Conservation (phyloP, 2,888 invertebrate species). For the Pristionchus japonicus region DNA sequence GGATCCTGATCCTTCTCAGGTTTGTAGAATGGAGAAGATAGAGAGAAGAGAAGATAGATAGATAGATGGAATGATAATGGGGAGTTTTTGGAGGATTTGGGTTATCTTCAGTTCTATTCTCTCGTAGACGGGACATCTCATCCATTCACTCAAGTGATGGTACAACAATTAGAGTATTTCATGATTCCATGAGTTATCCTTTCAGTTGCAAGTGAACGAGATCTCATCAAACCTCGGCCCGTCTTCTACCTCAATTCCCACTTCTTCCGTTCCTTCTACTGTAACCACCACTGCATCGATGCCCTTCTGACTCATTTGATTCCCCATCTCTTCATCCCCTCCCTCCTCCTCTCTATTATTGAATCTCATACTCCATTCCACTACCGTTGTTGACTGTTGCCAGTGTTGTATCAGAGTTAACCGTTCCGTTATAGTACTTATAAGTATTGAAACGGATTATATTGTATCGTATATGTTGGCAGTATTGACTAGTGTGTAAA, state of each 20-base stretch:
- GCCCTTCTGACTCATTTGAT: constrained; percentile 10
- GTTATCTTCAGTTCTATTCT: background rate
- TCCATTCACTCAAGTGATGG: background rate
- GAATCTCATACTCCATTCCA: background rate
- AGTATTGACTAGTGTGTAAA: constrained; percentile 24
- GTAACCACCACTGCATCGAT: background rate
- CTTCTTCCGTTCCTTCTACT: constrained; percentile 5
- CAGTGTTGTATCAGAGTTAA: background rate
- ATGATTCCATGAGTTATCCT: background rate
- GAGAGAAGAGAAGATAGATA: too few species aligned
- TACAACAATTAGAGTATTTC: background rate
- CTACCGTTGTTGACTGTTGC: constrained; percentile 17
- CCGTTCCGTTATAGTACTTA: background rate
- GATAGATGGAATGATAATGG: background rate
- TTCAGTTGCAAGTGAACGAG: constrained; percentile 27
- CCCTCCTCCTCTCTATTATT: constrained; percentile 9
- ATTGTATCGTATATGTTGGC: constrained; percentile 1
- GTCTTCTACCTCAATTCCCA: background rate
- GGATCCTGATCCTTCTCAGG: background rate
- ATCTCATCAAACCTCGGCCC: constrained; percentile 12
- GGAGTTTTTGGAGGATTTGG: background rate
- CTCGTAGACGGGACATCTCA: background rate
- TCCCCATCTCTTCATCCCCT: background rate
- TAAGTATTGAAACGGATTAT: background rate
- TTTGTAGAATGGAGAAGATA: background rate